Conservation (phyloP, 2,888 invertebrate genomes). For the Plusia festucae region DNA sequence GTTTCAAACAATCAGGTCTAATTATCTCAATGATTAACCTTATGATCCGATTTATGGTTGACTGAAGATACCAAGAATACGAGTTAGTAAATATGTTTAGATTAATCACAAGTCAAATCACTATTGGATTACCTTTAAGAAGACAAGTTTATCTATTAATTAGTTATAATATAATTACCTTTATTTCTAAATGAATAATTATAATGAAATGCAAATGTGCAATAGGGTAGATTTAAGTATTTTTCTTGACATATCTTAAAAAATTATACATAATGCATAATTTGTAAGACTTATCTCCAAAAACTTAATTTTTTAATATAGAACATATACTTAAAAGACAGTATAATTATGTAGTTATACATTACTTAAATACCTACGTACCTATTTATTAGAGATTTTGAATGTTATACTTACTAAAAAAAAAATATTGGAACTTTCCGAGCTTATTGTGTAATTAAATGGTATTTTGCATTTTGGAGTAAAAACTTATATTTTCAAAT, state of each 20-base stretch:
- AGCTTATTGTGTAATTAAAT: conserved; percentile 1
- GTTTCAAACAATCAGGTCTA: not conserved
- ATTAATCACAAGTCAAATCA: conserved; percentile 2
- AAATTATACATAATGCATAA: not conserved
- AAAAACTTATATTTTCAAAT: no score
- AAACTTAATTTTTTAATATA: not conserved
- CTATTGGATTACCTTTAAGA: conserved; percentile 1
- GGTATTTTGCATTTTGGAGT: not conserved
- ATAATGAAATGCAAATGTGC: not conserved
- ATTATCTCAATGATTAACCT: not conserved
- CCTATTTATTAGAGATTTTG: not conserved
- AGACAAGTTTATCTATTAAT: not conserved
- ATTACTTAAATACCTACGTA: conserved; percentile 1
- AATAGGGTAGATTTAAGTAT: conserved; percentile 1
- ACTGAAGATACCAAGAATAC: not conserved
- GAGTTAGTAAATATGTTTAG: not conserved
- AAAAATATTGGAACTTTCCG: not conserved
- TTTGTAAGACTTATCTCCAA: not conserved
- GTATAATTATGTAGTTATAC: not conserved
- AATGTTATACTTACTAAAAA: no score
- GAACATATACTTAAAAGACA: not conserved
- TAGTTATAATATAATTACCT: not conserved
- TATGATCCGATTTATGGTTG: not conserved
- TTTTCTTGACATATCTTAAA: conserved; percentile 4
- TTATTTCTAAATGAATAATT: not conserved